These are phyloP conservation scores for Helogale parvula DNA, from an alignment of 2,113 vertebrate species.

Conservation along the genomic window DNA sequence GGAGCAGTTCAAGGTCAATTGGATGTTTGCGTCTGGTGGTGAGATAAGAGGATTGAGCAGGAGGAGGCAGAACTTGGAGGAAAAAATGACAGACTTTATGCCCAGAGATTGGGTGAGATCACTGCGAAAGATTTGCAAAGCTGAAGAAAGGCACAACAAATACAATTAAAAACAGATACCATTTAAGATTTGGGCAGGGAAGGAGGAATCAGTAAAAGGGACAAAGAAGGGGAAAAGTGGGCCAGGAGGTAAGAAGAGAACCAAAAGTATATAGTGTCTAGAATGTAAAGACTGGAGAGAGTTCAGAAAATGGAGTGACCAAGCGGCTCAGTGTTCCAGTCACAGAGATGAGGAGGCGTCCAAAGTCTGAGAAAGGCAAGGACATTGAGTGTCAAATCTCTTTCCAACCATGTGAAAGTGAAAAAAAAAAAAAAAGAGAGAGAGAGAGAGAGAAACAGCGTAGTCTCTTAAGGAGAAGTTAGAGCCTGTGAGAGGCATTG, in stretches of 20 bases:
- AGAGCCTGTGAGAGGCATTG: neutral
- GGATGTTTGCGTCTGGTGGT: neutral
- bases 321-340: fast-evolving
- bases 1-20: neutral
- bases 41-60: constrained; percentile 21
- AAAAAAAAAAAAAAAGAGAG: neutral
- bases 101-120: neutral
- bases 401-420: neutral
- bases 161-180: neutral
- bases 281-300: neutral
- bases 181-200: neutral
- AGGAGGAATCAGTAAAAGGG: neutral
- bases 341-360: neutral
- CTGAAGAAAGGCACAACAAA: neutral
- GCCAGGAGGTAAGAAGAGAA: neutral
- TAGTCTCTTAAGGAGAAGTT: neutral
- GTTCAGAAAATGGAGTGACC: neutral
- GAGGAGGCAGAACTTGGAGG: neutral
- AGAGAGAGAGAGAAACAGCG: neutral
- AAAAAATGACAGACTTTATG: neutral
- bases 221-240: neutral
- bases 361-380: neutral
- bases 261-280: neutral
- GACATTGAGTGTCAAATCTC: neutral
- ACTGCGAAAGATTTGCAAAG: neutral